Evolutionary conservation across 2,113 vertebrate genomes (phyloP), one percentile per base, ranked within the genome.

Genomic region (Butorides virescens): DNA sequence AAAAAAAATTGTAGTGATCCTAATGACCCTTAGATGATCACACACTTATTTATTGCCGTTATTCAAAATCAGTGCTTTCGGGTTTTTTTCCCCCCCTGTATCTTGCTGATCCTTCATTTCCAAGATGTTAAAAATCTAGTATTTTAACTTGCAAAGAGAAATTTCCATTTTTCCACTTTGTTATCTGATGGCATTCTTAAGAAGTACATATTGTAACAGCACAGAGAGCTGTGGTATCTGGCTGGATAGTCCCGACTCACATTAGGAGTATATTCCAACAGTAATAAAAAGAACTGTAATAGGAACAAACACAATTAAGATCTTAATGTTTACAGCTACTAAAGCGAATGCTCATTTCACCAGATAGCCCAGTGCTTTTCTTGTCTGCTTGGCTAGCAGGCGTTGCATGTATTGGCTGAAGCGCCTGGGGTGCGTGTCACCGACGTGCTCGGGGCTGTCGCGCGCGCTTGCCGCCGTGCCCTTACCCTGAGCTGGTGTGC

Each of bases 41-140:
- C 53, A 21, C 13, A 32, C 32, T 42, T 70, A 49, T 13, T 79
- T 79, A 61, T 39, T 82, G 49, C 49, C 16, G 3, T 86, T 89
- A 58, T 44, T 49, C 56, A n/a, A 63, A 81, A 59, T 50, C 1
- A 55, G 13, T 74, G 16, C 7, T 66, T 92, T 83, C 26, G 17
- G 0, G 0, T 20, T 47, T 49, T 34, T 11, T 1, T 0, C 3
- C 9, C 49, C 47, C 47, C 47, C 47, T 21, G 5, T 58, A 14
- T 80, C 5, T 18, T 89, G 37, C 29, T 47, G 12, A n/a, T 44
- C 42, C 19, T 75, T 91, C 0, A 0, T 87, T 91, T 78, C 44
- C 36, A 79, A 17, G 12, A 13, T 52, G 11, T 78, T 75, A 81
- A 86, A 84, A 92, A 39, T 50, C 4, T 32, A 44, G 34, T 37